A percentile compares a stretch with the other conserved stretches of the same genome.
These are phyloP conservation scores for Syngnathus rostellatus DNA, from an alignment of 2,797 vertebrate genomes.

Conservation along the genomic window DNA sequence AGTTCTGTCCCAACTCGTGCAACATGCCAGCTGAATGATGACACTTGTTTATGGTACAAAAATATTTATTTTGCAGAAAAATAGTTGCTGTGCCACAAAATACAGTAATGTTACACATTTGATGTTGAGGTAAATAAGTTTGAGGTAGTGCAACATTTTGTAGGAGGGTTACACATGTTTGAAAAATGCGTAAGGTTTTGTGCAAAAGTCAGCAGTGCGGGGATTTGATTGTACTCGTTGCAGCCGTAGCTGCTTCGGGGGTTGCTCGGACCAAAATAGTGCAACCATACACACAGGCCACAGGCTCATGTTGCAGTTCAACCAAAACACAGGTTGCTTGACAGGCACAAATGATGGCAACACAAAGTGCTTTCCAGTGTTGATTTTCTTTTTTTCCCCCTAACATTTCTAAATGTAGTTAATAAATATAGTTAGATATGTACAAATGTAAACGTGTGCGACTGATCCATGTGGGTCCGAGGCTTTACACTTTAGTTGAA, in stretches of 20 bases:
- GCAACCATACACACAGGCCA: constrained; percentile 57
- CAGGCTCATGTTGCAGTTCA: constrained; percentile 60
- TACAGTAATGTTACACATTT: constrained; percentile 7
- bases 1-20: neutral
- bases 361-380: constrained; percentile 62
- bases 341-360: constrained; percentile 36
- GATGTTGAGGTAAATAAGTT: constrained; percentile 5
- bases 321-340: constrained; percentile 57
- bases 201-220: constrained; percentile 33
- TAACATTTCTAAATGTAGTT: constrained; percentile 7
- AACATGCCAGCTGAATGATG: neutral
- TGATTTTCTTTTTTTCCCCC: constrained; percentile 10
- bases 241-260: neutral
- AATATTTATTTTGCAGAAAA: constrained; percentile 7
- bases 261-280: constrained; percentile 69
- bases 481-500: constrained; percentile 54
- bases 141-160: constrained; percentile 46
- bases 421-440: constrained; percentile 43
- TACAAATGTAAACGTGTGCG: constrained; percentile 57
- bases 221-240: neutral
- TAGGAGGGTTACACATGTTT: neutral
- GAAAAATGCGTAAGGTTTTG: constrained; percentile 19
- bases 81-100: neutral
- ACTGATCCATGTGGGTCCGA: neutral
- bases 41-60: neutral